These are phyloP conservation scores for Esox lucius DNA, from an alignment of 2,797 vertebrate species.

Conservation along the genomic window DNA sequence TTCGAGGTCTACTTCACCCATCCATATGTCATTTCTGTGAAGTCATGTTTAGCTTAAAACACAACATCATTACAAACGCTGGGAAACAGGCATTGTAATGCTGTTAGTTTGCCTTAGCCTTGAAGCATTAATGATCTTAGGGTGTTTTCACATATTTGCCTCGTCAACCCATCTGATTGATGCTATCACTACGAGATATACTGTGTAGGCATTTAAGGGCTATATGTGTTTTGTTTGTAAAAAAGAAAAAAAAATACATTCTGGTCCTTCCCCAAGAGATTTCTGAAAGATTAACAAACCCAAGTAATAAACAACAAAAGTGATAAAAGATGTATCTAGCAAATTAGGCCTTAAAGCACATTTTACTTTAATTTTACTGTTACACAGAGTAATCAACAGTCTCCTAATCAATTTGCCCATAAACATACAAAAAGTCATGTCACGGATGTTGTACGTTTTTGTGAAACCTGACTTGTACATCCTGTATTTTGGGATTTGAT, in stretches of 20 bases:
- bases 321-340: no score
- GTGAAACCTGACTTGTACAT: no score
- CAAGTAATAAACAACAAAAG: no score
- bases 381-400: no score
- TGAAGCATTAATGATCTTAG: slow-evolving; percentile 8
- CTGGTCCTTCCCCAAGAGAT: not conserved
- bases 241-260: not conserved
- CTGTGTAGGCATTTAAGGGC: not conserved
- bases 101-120: slow-evolving; percentile 11
- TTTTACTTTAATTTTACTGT: no score
- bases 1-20: not conserved
- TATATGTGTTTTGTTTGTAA: no score
- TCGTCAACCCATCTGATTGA: not conserved
- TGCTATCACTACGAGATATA: not conserved
- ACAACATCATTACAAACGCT: not conserved
- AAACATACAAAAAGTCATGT: no score
- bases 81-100: slow-evolving; percentile 9
- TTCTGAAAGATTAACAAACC: not conserved
- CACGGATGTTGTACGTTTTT: no score
- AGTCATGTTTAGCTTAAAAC: not conserved
- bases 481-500: no score
- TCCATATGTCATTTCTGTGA: not conserved
- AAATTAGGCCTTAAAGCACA: no score
- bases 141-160: slow-evolving; percentile 2
- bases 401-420: no score